Base-by-base conservation (phyloP, 2,113 vertebrate genomes). In the Plectropomus leopardus region DNA sequence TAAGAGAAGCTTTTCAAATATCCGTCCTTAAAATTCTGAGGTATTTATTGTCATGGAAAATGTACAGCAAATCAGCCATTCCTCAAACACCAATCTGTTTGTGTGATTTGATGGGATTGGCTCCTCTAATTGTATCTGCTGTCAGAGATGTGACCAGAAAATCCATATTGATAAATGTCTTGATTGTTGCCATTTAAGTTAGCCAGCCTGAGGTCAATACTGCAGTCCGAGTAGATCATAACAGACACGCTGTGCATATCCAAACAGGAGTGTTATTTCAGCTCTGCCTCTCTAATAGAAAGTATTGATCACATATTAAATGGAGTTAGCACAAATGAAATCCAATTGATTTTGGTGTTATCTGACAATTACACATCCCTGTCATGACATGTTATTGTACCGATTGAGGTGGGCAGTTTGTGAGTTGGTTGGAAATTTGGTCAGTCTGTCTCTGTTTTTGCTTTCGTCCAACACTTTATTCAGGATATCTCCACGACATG, bases 121-220 rank as follows among this genome's bases (percentile, higher is more conserved):
- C 66, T 55, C 30, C 72, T 69, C 58, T 73, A 72, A 70, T 70
- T 84, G 83, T 71, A 67, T 63, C 54, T 58, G 51, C 59, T 60
- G 65, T 57, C 24, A 4, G 63, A 40, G 61, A 57, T 50, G 60
- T 30, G 45, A 77, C 76, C 65, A 67, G 72, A 72, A 83, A 89
- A 91, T 87, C 80, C 60, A 88, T 87, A 78, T 28, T 86, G 82
- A 91, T 84, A 81, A 72, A 88, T 87, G 81, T 78, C 58, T 79
- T 67, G 23, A 82, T 87, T 80, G 78, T 80, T 78, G 63, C 54
- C 64, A 69, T 80, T 70, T 63, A 75, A 59, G 64, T 82, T 44
- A 54, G 26, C 40, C 21, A 67, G 69, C 59, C 26, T 50, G 34
- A 32, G 50, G 75, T 79, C 77, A 72, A 59, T 80, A 72, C 61